phyloP scores from a whole-genome alignment of 2,113 vertebrate genomes.

The Phyllostomus discolor region DNA sequence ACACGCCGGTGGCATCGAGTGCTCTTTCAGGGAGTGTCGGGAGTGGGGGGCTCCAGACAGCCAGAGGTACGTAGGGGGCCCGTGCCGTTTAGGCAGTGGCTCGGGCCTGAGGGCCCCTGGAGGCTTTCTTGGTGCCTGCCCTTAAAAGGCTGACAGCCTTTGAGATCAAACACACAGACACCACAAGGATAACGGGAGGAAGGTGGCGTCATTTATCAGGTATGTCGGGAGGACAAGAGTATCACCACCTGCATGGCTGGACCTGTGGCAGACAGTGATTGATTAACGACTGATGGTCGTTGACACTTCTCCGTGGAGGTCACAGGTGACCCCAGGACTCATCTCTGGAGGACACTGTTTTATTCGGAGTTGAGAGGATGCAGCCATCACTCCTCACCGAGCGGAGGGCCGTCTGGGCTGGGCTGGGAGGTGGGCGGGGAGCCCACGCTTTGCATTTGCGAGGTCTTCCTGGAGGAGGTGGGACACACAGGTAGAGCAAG shows the following conservation, averaged over 20 bases:
- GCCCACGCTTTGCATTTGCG: not conserved
- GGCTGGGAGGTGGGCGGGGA: not conserved
- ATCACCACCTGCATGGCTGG: no score
- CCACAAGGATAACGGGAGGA: no score
- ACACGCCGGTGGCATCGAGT: fast-evolving
- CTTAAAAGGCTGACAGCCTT: not conserved
- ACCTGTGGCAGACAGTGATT: fast-evolving
- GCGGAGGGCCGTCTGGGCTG: not conserved
- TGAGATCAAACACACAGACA: no score
- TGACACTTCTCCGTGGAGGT: not conserved
- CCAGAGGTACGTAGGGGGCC: no score
- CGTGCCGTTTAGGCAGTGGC: not conserved
- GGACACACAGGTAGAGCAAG: not conserved
- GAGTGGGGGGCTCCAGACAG: fast-evolving
- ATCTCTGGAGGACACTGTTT: not conserved
- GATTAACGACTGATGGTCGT: no score
- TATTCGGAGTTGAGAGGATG: not conserved
- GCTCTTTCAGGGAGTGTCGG: not conserved
- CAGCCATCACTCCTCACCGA: fast-evolving
- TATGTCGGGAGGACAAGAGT: not conserved
- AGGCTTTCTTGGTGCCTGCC: not conserved
- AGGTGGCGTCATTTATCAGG: not conserved
- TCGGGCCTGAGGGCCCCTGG: not conserved
- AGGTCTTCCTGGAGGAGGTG: not conserved
- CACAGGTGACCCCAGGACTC: fast-evolving